Evolutionary conservation across 2,113 vertebrate species (phyloP), one percentile per base, ranked within the genome.

Genomic region (Uria lomvia): DNA sequence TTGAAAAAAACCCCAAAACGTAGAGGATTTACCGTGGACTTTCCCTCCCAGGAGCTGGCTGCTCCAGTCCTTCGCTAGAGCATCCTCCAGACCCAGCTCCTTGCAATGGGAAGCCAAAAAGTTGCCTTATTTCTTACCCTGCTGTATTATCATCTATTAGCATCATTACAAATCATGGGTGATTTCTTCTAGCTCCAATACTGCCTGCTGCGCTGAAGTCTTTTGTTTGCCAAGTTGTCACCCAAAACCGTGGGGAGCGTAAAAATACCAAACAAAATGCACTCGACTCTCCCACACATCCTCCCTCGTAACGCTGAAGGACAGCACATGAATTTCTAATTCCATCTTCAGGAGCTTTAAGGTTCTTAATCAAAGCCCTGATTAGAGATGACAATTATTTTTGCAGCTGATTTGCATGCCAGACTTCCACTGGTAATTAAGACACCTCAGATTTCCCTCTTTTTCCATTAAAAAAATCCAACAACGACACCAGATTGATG

Each of bases 321-420:
- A 52, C 73, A 72, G 17, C 5, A 2, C 29, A 7, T 32, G 83
- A 94, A 86, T 66, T 45, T 23, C 88, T 67, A 13, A 92, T 88
- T n/a, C 84, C 60, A 43, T 2, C 90, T 50, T 74, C 70, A 45
- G 63, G 21, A 87, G 56, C 81, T 47, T 40, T 26, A 10, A 59
- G 81, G 22, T 11, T 50, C 30, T 19, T 79, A 86, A 97, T 96
- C 95, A 97, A 66, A 3, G 5, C 60, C 70, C 78, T 95, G 94
- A 96, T 95, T 94, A 72, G 65, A 72, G 56, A 66, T 2, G 15
- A 27, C 56, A 38, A 94, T 67, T 67, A 71, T 43, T 76, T 80
- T 23, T 59, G 71, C 78, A 42, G 43, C 66, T 60, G 20, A 90
- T 97, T 93, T 90, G 74, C 94, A 92, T 63, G 15, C 8, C 88